Evolutionary conservation across 92 coral and sea anemone genomes (phyloP).

Genomic region (Virgularia gustaviana): DNA sequence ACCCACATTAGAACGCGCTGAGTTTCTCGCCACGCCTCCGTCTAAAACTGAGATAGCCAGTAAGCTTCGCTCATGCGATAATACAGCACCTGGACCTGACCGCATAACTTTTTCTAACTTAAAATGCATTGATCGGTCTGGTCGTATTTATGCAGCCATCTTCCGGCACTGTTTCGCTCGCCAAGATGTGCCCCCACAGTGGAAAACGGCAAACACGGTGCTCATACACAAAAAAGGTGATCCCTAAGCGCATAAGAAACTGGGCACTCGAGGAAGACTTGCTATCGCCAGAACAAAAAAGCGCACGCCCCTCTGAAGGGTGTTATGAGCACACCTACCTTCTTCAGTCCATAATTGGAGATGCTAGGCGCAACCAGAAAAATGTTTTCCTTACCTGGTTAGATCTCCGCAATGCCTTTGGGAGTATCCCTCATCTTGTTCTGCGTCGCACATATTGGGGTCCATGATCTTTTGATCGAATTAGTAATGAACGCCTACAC

Average conservation of each 20-base stretch:
- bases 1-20: neutral
- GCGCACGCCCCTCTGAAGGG: constrained; percentile 31
- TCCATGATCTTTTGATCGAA: neutral
- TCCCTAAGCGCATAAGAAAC: too few relatives aligned
- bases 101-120: too few relatives aligned
- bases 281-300: constrained; percentile 3
- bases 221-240: neutral
- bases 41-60: neutral
- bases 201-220: neutral
- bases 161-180: too few relatives aligned
- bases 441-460: neutral
- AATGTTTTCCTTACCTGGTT: constrained; percentile 25
- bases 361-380: constrained; percentile 11
- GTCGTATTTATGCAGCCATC: neutral
- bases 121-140: too few relatives aligned
- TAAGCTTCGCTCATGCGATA: neutral
- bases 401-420: constrained; percentile 31
- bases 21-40: neutral
- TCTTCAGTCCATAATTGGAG: constrained; percentile 11
- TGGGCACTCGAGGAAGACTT: neutral
- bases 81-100: neutral
- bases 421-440: constrained; percentile 20
- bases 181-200: neutral
- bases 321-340: constrained; percentile 33
- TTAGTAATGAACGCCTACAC: neutral